Evolutionary conservation across 2,797 vertebrate species (phyloP).

Genomic region (Strix occidentalis): DNA sequence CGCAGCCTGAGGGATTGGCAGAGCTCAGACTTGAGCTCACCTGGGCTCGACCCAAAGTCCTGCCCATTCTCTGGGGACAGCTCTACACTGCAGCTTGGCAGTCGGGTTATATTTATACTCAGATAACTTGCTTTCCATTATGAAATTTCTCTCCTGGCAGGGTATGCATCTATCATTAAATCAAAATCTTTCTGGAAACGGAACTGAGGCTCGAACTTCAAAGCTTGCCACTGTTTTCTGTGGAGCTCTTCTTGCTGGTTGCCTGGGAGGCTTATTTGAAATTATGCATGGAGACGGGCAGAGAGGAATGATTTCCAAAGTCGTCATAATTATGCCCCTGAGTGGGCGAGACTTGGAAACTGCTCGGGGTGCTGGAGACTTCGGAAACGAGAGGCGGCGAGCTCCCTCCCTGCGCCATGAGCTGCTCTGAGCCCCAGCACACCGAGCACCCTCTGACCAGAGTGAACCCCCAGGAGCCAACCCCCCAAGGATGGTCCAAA

Average conservation of each 20-base stretch:
- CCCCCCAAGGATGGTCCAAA: background rate
- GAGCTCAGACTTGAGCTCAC: background rate
- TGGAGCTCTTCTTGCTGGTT: background rate
- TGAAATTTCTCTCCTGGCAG: background rate
- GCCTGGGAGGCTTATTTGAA: conserved; percentile 27
- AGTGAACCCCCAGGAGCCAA: background rate
- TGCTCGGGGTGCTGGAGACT: fast-evolving
- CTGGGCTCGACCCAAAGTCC: background rate
- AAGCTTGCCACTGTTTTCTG: background rate
- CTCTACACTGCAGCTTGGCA: fast-evolving
- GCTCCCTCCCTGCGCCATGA: background rate
- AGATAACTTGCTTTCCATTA: background rate
- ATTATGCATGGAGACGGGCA: background rate
- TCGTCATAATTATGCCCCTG: background rate
- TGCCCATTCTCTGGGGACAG: fast-evolving
- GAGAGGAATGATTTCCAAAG: background rate
- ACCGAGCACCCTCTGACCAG: background rate
- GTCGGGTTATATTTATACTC: background rate
- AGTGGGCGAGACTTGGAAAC: background rate
- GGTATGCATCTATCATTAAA: conserved; percentile 4
- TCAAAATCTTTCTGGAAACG: conserved; percentile 28
- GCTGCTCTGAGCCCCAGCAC: background rate
- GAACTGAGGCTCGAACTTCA: conserved; percentile 29
- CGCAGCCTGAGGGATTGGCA: background rate
- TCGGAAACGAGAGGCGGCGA: fast-evolving